Conservation (phyloP, 2,797 vertebrate species). For the Buceros bicornis region DNA sequence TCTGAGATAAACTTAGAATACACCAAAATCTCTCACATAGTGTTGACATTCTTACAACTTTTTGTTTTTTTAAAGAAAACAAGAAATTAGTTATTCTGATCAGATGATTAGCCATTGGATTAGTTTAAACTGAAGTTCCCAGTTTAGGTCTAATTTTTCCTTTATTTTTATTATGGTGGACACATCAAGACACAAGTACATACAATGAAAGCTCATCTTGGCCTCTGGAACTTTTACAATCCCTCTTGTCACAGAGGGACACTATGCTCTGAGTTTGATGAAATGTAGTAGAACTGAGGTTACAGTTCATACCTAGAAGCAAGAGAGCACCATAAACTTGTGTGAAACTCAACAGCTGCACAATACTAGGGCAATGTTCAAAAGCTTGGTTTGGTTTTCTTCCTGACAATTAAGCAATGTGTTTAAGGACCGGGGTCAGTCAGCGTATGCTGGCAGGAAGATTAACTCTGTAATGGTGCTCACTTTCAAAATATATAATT, state of each 20-base stretch:
- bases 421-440: neutral
- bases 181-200: neutral
- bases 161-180: neutral
- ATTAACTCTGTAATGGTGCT: neutral
- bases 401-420: neutral
- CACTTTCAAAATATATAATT: neutral
- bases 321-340: neutral
- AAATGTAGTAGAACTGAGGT: neutral
- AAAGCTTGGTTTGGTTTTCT: neutral
- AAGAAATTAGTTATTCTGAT: neutral
- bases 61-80: neutral
- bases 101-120: neutral
- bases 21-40: neutral
- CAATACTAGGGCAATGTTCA: neutral
- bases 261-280: fast-evolving
- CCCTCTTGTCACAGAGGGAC: neutral
- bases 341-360: neutral
- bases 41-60: neutral
- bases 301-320: neutral
- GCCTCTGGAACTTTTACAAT: neutral
- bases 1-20: neutral
- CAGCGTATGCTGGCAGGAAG: neutral
- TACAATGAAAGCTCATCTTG: neutral
- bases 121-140: neutral
- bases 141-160: neutral